Conservation (phyloP, 2,797 vertebrate species). For the Propithecus deckenii region DNA sequence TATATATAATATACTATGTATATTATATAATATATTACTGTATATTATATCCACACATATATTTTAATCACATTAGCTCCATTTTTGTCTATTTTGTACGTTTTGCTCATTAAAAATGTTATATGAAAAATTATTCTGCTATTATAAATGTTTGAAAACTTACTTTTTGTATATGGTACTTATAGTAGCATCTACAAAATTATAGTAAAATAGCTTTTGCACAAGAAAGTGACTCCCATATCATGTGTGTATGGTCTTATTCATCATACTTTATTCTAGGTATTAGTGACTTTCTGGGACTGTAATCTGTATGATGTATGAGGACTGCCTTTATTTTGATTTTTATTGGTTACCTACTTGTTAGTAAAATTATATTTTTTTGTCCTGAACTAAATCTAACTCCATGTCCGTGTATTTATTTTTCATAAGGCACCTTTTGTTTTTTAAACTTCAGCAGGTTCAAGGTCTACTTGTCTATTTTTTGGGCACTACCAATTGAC, state of each 20-base stretch:
- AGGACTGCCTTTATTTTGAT: slow-evolving; percentile 62
- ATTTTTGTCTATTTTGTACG: not conserved
- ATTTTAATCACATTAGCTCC: not conserved
- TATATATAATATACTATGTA: not conserved
- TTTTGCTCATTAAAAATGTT: not conserved
- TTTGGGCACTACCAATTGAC: not conserved
- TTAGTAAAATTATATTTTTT: slow-evolving; percentile 74
- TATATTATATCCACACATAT: not conserved
- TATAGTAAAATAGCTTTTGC: not conserved
- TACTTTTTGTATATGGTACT: not conserved
- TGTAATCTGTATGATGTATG: slow-evolving; percentile 7
- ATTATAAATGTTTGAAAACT: not conserved
- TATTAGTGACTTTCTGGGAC: slow-evolving; percentile 48
- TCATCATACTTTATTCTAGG: not conserved
- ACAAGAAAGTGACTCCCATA: not conserved
- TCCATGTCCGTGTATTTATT: slow-evolving; percentile 62
- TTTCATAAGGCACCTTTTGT: slow-evolving; percentile 55
- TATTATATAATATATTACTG: not conserved
- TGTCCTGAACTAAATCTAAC: slow-evolving; percentile 70
- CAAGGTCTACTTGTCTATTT: not conserved
- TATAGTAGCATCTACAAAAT: not conserved
- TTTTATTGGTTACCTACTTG: slow-evolving; percentile 74
- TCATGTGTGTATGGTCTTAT: not conserved
- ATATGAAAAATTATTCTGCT: not conserved
- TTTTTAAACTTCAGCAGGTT: slow-evolving; percentile 62